Conservation (phyloP, 2,888 invertebrate species). For the Oxytorus armatus region DNA sequence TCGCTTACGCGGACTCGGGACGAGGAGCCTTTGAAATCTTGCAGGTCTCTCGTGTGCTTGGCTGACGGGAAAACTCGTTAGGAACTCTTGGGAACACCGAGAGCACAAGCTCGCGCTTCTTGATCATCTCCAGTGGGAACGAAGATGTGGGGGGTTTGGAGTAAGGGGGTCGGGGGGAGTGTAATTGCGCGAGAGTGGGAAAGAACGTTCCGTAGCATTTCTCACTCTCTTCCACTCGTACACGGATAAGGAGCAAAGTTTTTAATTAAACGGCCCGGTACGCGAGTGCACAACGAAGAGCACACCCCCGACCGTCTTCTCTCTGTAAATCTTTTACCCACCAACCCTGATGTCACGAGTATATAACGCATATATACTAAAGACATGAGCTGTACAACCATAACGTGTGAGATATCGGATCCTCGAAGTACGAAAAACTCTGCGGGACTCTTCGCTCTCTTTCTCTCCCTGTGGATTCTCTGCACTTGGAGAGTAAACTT, state of each 20-base stretch:
- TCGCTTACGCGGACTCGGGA: constrained; percentile 67
- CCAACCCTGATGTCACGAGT: constrained; percentile 14
- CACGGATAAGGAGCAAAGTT: constrained; percentile 61
- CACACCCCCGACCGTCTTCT: constrained; percentile 27
- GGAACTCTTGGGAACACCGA: constrained; percentile 65
- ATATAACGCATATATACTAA: not conserved
- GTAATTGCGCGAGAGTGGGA: constrained; percentile 61
- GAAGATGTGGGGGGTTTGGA: constrained; percentile 16
- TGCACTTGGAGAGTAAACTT: constrained; percentile 2
- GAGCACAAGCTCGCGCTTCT: constrained; percentile 66
- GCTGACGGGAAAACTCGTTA: constrained; percentile 68
- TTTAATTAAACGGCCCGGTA: constrained; percentile 66
- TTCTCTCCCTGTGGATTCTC: too few species aligned
- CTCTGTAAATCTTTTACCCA: constrained; percentile 50
- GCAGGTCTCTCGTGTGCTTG: constrained; percentile 25
- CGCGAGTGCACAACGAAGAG: constrained; percentile 42
- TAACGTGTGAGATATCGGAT: constrained; percentile 22
- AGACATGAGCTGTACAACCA: constrained; percentile 6
- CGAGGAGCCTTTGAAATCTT: constrained; percentile 49
- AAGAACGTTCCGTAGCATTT: constrained; percentile 25
- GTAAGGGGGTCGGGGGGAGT: constrained; percentile 15
- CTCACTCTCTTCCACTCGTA: not conserved
- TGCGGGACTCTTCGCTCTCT: too few species aligned
- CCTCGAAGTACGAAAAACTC: constrained; percentile 20
- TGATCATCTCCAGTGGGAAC: constrained; percentile 71